Evolutionary conservation across 2,113 vertebrate genomes (phyloP).

Genomic region (Alethe diademata): DNA sequence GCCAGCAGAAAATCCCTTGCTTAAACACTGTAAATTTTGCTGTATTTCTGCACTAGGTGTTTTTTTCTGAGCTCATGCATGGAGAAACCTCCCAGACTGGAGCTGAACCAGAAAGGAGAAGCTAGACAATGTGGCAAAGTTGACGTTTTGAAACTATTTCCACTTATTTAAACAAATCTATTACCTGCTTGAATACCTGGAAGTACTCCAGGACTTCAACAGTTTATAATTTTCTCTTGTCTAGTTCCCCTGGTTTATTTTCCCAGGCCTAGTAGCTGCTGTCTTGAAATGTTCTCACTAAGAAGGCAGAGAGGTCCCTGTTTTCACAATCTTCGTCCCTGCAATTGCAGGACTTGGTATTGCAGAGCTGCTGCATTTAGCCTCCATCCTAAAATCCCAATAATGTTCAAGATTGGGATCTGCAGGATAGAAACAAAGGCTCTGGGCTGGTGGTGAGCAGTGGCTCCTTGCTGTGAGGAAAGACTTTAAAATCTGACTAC

Average conservation of each 20-base stretch:
- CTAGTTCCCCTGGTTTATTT: slow-evolving; percentile 7
- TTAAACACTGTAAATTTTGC: not conserved
- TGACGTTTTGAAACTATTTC: slow-evolving; percentile 50
- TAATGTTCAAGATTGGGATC: not conserved
- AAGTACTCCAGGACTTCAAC: slow-evolving; percentile 54
- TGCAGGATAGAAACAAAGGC: not conserved
- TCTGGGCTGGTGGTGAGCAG: not conserved
- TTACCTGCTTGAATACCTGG: slow-evolving; percentile 65
- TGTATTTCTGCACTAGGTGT: not conserved
- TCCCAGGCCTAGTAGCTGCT: not conserved
- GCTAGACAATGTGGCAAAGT: slow-evolving; percentile 41
- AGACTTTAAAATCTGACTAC: not conserved
- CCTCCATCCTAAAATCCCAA: not conserved
- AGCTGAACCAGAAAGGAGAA: slow-evolving; percentile 40
- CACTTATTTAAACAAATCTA: slow-evolving; percentile 56
- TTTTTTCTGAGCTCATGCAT: not conserved
- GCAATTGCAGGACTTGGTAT: not conserved
- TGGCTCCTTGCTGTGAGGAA: not conserved
- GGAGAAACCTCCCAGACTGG: slow-evolving; percentile 28
- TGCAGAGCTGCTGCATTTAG: fast-evolving
- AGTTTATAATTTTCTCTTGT: slow-evolving; percentile 43
- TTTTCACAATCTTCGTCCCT: not conserved
- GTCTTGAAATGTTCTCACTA: not conserved
- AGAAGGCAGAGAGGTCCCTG: not conserved
- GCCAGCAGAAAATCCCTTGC: not conserved